phyloP scores from a whole-genome alignment of 2,888 invertebrate species.

The Drosophila borborema region DNA sequence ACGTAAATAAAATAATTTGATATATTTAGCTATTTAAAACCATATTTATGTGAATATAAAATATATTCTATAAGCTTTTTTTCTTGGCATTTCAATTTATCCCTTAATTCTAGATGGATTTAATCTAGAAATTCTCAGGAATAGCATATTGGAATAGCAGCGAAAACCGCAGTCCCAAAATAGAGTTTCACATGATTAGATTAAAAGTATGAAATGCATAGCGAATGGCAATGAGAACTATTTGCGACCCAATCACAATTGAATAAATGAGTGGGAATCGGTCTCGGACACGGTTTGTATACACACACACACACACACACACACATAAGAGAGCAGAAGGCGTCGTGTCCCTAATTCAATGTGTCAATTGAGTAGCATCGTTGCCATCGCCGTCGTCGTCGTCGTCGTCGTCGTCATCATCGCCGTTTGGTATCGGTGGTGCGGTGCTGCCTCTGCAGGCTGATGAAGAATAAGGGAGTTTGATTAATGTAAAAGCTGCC shows the following conservation, averaged over 20 bases:
- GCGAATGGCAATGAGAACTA: constrained; percentile 23
- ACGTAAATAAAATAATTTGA: background rate
- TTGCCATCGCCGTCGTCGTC: constrained; percentile 14
- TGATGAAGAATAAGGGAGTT: constrained; percentile 83
- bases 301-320: background rate
- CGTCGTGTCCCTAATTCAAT: constrained; percentile 77
- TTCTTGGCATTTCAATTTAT: background rate
- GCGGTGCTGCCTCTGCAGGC: constrained; percentile 22
- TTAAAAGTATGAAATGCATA: constrained; percentile 51
- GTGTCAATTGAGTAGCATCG: constrained; percentile 74
- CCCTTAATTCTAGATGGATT: constrained; percentile 34
- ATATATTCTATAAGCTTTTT: background rate
- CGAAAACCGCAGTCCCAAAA: constrained; percentile 42
- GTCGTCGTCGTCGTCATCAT: constrained; percentile 47
- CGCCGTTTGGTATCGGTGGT: constrained; percentile 41
- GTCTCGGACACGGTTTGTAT: constrained; percentile 23
- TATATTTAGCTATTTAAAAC: background rate
- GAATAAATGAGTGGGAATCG: constrained; percentile 31
- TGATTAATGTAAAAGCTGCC: constrained; percentile 86
- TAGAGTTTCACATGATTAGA: constrained; percentile 60
- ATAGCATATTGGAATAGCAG: constrained; percentile 35
- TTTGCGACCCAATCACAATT: constrained; percentile 28
- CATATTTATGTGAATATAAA: background rate
- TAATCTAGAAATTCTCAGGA: constrained; percentile 31
- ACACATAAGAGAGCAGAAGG: constrained; percentile 55